phyloP scores from a whole-genome alignment of 2,888 invertebrate genomes.

The Nebria salina region DNA sequence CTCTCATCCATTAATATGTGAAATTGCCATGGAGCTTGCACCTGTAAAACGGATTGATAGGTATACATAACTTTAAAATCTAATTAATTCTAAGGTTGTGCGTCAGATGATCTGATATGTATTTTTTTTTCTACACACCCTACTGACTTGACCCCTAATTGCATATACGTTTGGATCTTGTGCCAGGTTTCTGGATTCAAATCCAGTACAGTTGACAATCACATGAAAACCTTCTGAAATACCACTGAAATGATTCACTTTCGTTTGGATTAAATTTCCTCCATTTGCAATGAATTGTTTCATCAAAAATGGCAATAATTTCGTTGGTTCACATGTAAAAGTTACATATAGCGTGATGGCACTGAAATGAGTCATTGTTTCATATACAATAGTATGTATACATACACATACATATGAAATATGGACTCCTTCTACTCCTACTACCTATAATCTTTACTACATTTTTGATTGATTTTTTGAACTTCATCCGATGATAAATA shows the following conservation, averaged over 20 bases:
- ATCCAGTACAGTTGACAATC: conserved; percentile 82
- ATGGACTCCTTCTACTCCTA: no score
- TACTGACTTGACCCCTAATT: conserved; percentile 79
- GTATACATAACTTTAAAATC: no score
- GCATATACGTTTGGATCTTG: conserved; percentile 71
- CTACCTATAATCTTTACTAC: conserved; percentile 61
- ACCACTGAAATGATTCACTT: conserved; percentile 66
- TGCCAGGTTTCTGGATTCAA: conserved; percentile 72
- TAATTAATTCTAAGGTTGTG: no score
- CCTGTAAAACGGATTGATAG: conserved; percentile 59
- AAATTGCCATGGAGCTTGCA: conserved; percentile 75
- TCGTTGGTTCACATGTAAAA: conserved; percentile 73
- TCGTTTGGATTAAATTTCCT: conserved; percentile 66
- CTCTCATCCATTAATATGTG: conserved; percentile 69
- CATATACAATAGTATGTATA: no score
- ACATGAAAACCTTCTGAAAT: conserved; percentile 66
- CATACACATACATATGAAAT: neutral
- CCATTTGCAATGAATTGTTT: conserved; percentile 69
- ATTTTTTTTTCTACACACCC: conserved; percentile 52
- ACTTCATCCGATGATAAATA: conserved; percentile 58
- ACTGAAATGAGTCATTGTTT: conserved; percentile 58
- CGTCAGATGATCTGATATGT: no score
- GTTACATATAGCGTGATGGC: conserved; percentile 73
- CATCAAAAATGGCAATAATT: conserved; percentile 74
- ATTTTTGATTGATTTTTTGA: conserved; percentile 56